Evolutionary conservation across 2,888 invertebrate genomes (phyloP).

Genomic region (Pseudococcus jackbeardsleyi): DNA sequence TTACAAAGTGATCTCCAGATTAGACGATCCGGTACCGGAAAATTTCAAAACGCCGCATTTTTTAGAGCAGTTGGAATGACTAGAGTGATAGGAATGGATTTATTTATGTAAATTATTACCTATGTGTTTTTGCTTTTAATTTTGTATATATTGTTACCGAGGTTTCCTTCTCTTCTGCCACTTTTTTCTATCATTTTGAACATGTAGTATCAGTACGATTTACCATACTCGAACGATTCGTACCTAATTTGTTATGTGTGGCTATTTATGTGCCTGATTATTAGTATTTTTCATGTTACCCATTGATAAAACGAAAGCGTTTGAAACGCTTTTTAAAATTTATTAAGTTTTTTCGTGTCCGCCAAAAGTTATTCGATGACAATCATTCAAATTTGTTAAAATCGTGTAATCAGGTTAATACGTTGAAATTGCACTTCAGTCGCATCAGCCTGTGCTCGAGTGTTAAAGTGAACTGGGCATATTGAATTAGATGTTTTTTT

Average conservation of each 20-base stretch:
- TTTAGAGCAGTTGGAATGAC: slow-evolving; percentile 96
- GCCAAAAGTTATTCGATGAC: background rate
- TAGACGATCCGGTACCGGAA: slow-evolving; percentile 99
- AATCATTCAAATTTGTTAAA: background rate
- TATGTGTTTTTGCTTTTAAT: background rate
- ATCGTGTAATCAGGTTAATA: slow-evolving; percentile 40
- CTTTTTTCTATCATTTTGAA: background rate
- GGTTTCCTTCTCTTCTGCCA: slow-evolving; percentile 13
- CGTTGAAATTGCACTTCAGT: background rate
- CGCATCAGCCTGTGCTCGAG: too few relatives aligned
- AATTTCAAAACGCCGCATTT: slow-evolving; percentile 99
- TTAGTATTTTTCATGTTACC: slow-evolving; percentile 46
- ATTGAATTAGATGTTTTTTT: too few relatives aligned
- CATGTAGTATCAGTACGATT: too few relatives aligned
- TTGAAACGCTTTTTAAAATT: slow-evolving; percentile 49
- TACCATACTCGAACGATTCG: too few relatives aligned
- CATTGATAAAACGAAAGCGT: slow-evolving; percentile 45
- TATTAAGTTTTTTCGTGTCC: slow-evolving; percentile 34
- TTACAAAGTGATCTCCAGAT: slow-evolving; percentile 99
- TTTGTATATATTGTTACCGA: slow-evolving; percentile 20
- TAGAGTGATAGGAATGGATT: slow-evolving; percentile 14
- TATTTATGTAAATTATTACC: background rate
- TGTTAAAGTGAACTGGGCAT: too few relatives aligned
- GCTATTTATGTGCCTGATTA: slow-evolving; percentile 18
- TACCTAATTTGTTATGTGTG: too few relatives aligned